Conservation (phyloP, 2,113 vertebrate species). For the Lepus europaeus region DNA sequence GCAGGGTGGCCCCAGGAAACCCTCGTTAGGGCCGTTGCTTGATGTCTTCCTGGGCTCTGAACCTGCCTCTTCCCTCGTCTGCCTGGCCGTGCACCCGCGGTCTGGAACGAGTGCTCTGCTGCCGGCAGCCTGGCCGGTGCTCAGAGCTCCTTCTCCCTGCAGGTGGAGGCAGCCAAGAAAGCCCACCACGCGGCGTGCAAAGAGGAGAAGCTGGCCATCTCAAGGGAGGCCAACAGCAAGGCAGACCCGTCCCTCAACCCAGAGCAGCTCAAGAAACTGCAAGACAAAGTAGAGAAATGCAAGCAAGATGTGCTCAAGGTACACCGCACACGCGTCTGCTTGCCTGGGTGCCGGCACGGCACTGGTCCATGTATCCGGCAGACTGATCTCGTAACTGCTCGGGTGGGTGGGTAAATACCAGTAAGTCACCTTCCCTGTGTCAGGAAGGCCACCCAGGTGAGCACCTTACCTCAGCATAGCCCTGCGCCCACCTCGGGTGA, state of each 20-base stretch:
- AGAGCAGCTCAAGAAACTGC: slow-evolving; percentile 96
- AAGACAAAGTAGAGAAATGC: slow-evolving; percentile 98
- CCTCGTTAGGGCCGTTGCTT: neutral
- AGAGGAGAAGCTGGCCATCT: slow-evolving; percentile 96
- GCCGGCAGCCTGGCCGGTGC: neutral
- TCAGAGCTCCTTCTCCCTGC: slow-evolving; percentile 28
- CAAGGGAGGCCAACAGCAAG: slow-evolving; percentile 95
- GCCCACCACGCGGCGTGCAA: slow-evolving; percentile 95
- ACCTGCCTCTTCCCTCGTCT: accelerated
- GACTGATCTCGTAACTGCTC: accelerated
- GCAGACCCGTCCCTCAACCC: slow-evolving; percentile 95
- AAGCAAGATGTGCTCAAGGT: slow-evolving; percentile 98
- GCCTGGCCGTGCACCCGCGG: no score
- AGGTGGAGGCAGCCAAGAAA: slow-evolving; percentile 97
- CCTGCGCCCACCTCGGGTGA: neutral
- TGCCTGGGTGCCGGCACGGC: accelerated
- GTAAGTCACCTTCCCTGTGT: neutral
- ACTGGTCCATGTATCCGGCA: accelerated
- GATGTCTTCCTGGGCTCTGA: accelerated
- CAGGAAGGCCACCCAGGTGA: neutral
- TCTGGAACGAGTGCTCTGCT: neutral
- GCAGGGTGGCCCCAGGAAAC: accelerated
- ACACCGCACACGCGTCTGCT: accelerated
- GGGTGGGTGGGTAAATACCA: neutral
- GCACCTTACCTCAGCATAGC: neutral